Conservation (phyloP, 2,113 vertebrate genomes). For the Ellobius talpinus region DNA sequence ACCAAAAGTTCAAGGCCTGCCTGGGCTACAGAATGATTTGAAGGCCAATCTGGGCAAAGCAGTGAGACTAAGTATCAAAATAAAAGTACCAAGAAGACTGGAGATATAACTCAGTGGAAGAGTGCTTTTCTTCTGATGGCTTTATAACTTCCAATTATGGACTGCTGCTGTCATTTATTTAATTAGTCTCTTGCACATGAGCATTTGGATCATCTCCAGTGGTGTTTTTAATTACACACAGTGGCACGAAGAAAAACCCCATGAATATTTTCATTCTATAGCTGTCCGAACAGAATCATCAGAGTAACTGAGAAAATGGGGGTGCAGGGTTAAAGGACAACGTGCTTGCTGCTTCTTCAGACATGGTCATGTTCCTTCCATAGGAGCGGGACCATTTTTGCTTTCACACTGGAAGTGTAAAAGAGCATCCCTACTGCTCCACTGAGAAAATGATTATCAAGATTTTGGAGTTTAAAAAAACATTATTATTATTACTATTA, state of each 20-base stretch:
- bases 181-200: neutral
- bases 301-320: neutral
- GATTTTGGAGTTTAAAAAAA: neutral
- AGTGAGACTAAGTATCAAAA: neutral
- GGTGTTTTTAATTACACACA: neutral
- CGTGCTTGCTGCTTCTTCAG: neutral
- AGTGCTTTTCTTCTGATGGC: neutral
- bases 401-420: neutral
- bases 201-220: conserved; percentile 19
- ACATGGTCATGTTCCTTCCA: too few species aligned
- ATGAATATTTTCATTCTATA: neutral
- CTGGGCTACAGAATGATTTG: neutral
- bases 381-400: neutral
- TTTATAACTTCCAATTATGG: neutral
- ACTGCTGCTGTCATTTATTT: neutral
- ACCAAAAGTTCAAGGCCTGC: neutral
- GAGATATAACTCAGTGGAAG: neutral
- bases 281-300: neutral
- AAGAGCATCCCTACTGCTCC: neutral
- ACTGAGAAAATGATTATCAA: neutral
- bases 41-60: neutral
- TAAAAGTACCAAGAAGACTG: neutral
- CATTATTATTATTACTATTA: neutral
- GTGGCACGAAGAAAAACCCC: neutral
- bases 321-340: neutral